Evolutionary conservation across 2,797 vertebrate genomes (phyloP), one percentile per base, ranked within the genome.

Genomic region (Sardinella longiceps): DNA sequence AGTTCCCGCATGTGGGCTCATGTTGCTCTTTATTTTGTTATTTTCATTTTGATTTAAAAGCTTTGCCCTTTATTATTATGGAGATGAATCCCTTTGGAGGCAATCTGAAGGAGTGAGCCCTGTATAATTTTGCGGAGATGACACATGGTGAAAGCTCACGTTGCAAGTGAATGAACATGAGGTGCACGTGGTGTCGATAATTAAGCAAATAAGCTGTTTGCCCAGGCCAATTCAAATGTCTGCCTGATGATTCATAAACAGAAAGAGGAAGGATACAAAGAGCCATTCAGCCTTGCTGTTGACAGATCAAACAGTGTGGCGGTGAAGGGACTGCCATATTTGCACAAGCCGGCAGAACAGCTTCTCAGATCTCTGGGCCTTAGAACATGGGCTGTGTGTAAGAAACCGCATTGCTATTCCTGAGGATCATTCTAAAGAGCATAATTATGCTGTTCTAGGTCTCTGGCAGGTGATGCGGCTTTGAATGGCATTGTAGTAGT

Each of bases 231-330:
- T 43, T 43, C 70, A 77, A 77, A 77, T 43, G 70, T 1, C 37
- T 77, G 33, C 70, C 70, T 77, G 70, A 39, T 77, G 70, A 77
- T 77, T 77, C 70, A 43, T 77, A 43, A 77, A 77, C 70, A 77
- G 25, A 43, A 43, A 12, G 37, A 20, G 33, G 39, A 53, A 20
- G 37, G 15, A 77, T 77, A 77, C 70, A 77, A 77, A 77, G 37
- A 43, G 33, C 25, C 39, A 51, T 48, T 51, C 43, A 48, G 37
- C n/a, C 5, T 15, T 33, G 15, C 45, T 33, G 23, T 63, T 56
- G n/a, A 14, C 25, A 58, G 30, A 39, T 51, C 70, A 77, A 77
- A 77, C 15, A 23, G 33, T 6, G 33, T 77, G 18, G 37, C 20
- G 39, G 70, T 37, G 7, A 77, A 77, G 70, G 70, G 33, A 11